Conservation (phyloP, 2,888 invertebrate species). For the Pristionchus exspectatus region DNA sequence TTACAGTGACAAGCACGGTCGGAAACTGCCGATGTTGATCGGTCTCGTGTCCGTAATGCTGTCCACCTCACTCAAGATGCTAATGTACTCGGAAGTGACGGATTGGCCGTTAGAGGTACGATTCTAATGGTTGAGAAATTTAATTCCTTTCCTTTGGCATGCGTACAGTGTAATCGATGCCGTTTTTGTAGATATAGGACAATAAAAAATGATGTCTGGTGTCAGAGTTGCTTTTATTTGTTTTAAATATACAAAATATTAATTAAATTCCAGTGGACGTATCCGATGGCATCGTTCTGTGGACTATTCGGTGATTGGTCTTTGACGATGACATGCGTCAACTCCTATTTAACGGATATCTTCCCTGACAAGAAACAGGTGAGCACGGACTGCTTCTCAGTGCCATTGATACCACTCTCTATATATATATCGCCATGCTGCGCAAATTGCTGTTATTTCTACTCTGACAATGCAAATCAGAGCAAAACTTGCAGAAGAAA, state of each 20-base stretch:
- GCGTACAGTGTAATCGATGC: too few relatives aligned
- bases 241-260: too few relatives aligned
- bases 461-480: too few relatives aligned
- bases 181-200: too few relatives aligned
- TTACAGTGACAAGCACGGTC: slow-evolving; percentile 71
- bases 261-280: slow-evolving; percentile 42
- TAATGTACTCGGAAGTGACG: slow-evolving; percentile 70
- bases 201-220: too few relatives aligned
- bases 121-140: too few relatives aligned
- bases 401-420: too few relatives aligned
- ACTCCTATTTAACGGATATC: slow-evolving; percentile 74
- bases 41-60: slow-evolving; percentile 58
- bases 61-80: slow-evolving; percentile 56
- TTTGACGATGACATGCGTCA: slow-evolving; percentile 75
- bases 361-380: slow-evolving; percentile 69
- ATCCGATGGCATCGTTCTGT: slow-evolving; percentile 51
- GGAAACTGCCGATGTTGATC: slow-evolving; percentile 70
- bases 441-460: too few relatives aligned
- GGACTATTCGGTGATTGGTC: slow-evolving; percentile 74
- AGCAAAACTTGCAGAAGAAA: too few relatives aligned
- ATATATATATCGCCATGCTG: too few relatives aligned
- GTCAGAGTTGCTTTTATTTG: too few relatives aligned
- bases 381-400: background rate
- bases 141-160: too few relatives aligned
- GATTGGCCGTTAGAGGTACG: slow-evolving; percentile 66